Evolutionary conservation across 2,113 vertebrate genomes (phyloP).

Genomic region (Odontesthes bonariensis): DNA sequence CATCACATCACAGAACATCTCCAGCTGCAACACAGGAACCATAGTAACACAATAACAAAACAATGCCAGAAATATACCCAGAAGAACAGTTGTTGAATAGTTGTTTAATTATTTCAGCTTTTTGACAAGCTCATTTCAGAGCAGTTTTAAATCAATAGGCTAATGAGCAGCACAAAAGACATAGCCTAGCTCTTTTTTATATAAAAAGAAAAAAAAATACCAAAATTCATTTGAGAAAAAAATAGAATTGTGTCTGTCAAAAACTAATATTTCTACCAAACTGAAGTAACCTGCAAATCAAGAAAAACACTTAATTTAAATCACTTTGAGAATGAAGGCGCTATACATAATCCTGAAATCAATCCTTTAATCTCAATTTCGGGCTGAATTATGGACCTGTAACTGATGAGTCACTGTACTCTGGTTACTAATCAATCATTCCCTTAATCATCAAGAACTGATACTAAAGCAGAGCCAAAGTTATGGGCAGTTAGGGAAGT

Average conservation of each 20-base stretch:
- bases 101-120: no score
- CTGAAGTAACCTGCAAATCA: no score
- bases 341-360: neutral
- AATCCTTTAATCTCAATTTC: neutral
- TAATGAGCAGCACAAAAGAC: no score
- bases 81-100: no score
- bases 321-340: neutral
- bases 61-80: neutral
- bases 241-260: no score
- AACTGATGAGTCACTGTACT: conserved; percentile 31
- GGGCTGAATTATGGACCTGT: conserved; percentile 1
- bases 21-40: conserved; percentile 81
- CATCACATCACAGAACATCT: conserved; percentile 96
- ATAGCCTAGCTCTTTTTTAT: no score
- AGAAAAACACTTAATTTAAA: no score
- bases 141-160: no score
- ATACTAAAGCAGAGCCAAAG: neutral
- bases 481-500: neutral
- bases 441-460: neutral
- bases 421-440: conserved; percentile 2
- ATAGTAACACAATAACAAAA: neutral
- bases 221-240: no score
- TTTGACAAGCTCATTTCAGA: no score
- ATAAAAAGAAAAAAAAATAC: no score
- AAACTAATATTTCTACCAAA: no score